phyloP scores from a whole-genome alignment of 2,888 invertebrate genomes.

The Dicyrtoma fusca region DNA sequence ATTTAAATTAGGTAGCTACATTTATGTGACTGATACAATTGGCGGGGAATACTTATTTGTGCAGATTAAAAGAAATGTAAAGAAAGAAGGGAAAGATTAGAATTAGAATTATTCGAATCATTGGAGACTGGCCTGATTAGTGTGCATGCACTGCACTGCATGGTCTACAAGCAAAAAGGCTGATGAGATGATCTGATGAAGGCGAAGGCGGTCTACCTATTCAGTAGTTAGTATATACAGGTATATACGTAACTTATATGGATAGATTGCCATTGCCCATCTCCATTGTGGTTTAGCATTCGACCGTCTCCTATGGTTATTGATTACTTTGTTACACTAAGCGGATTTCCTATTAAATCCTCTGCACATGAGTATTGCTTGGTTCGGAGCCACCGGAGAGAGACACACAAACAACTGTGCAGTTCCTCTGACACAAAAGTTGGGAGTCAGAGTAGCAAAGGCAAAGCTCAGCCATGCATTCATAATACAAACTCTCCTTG shows the following conservation, averaged over 20 bases:
- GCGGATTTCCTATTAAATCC: conserved; percentile 20
- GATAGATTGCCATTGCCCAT: background rate
- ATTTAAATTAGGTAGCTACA: no score
- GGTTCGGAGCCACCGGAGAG: no score
- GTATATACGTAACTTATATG: background rate
- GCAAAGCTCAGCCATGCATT: conserved; percentile 15
- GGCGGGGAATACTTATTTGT: no score
- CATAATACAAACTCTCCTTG: conserved; percentile 12
- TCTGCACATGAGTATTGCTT: background rate
- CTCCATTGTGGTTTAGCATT: conserved; percentile 17
- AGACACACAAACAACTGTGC: no score
- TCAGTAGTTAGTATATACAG: no score
- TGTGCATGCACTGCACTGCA: no score
- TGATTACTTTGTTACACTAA: conserved; percentile 36
- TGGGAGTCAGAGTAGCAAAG: no score
- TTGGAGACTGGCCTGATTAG: conserved; percentile 22
- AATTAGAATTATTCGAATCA: conserved; percentile 12
- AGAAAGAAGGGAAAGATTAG: conserved; percentile 17
- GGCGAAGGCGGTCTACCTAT: no score
- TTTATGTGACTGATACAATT: no score
- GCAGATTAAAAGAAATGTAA: background rate
- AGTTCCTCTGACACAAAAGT: no score
- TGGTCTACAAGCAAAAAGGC: background rate
- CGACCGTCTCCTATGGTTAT: conserved; percentile 24
- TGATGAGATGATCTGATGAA: no score